Evolutionary conservation across 2,113 vertebrate species (phyloP).

Genomic region (Emydura subglobosa): DNA sequence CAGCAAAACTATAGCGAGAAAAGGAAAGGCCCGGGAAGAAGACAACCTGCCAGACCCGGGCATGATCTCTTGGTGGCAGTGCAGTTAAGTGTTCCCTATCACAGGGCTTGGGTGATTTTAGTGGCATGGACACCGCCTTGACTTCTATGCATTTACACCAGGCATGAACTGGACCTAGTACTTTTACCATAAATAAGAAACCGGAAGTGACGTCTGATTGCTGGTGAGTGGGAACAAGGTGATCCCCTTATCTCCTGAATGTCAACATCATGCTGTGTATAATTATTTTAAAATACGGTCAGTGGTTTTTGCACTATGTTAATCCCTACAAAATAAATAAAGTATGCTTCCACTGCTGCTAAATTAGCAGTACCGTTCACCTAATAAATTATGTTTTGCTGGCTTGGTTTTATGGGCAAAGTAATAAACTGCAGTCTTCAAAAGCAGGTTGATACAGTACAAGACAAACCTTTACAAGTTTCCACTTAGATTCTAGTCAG

Average conservation of each 20-base stretch:
- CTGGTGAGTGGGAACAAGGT: neutral
- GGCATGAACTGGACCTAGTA: neutral
- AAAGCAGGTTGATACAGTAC: neutral
- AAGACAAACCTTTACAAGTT: constrained; percentile 11
- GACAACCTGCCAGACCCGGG: neutral
- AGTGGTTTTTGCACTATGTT: neutral
- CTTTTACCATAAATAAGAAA: neutral
- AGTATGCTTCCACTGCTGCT: constrained; percentile 44
- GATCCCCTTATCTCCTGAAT: neutral
- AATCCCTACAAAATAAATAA: constrained; percentile 50
- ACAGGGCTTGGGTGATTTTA: neutral
- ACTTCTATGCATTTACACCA: neutral
- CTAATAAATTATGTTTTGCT: constrained; percentile 56
- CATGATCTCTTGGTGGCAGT: neutral
- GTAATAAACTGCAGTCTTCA: constrained; percentile 42
- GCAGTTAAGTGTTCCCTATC: neutral
- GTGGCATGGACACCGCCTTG: fast-evolving
- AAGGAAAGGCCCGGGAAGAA: neutral
- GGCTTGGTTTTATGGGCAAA: constrained; percentile 28
- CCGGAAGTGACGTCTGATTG: neutral
- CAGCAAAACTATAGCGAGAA: neutral
- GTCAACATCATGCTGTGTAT: neutral
- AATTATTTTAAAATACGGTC: constrained; percentile 35
- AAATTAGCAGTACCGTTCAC: constrained; percentile 52
- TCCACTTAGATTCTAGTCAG: neutral